A percentile compares a stretch with the other conserved stretches of the same genome.
phyloP scores from a whole-genome alignment of 2,888 invertebrate genomes.

The Candidula unifasciata region DNA sequence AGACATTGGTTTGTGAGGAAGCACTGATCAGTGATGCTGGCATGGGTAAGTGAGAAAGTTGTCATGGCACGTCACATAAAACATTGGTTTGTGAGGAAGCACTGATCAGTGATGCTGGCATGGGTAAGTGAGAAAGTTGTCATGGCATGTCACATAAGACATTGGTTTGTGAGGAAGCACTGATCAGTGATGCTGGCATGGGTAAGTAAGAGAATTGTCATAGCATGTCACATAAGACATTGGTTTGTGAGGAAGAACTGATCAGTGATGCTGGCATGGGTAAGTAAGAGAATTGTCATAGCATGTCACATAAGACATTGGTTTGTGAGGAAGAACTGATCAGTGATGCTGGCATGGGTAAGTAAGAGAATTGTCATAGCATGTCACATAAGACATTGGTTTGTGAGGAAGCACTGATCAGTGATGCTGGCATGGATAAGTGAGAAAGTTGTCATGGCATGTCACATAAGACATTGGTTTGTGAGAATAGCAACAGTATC shows the following conservation, averaged over 20 bases:
- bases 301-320: no score
- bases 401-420: slow-evolving; percentile 94
- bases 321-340: slow-evolving; percentile 94
- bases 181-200: slow-evolving; percentile 85
- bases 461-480: no score
- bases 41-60: slow-evolving; percentile 60
- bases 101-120: slow-evolving; percentile 87
- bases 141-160: no score
- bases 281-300: neutral
- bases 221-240: no score
- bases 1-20: no score
- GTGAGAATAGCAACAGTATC: no score
- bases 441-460: neutral
- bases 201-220: slow-evolving; percentile 56
- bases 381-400: no score
- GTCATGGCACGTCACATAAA: no score
- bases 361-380: neutral
- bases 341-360: slow-evolving; percentile 82
- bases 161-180: no score
- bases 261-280: slow-evolving; percentile 84
- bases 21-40: slow-evolving; percentile 88
- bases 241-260: slow-evolving; percentile 94
- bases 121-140: slow-evolving; percentile 59
- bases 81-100: no score
- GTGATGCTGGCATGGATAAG: slow-evolving; percentile 81